A percentile compares a stretch with the other conserved stretches of the same genome.
phyloP scores from a whole-genome alignment of 2,888 invertebrate genomes.

The Scelioninae gen. 1 region DNA sequence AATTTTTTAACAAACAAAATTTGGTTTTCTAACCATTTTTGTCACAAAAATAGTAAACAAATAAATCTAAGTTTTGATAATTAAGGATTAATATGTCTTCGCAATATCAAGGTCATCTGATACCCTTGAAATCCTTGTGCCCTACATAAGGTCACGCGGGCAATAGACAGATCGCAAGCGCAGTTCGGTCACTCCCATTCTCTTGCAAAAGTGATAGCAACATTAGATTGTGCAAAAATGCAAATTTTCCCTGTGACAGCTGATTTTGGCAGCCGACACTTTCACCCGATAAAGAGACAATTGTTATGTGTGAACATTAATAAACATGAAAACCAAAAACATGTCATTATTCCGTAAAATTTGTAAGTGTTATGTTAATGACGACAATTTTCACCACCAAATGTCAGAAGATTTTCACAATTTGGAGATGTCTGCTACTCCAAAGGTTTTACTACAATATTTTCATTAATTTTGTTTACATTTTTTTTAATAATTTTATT shows the following conservation, averaged over 20 bases:
- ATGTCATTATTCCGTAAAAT: constrained; percentile 77
- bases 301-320: constrained; percentile 10
- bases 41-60: too few relatives aligned
- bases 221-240: constrained; percentile 12
- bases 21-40: too few relatives aligned
- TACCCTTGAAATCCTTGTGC: constrained; percentile 39
- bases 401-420: too few relatives aligned
- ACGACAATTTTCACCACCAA: constrained; percentile 48
- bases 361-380: constrained; percentile 78
- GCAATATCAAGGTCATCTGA: constrained; percentile 32
- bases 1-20: too few relatives aligned
- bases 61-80: too few relatives aligned
- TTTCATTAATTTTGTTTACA: too few relatives aligned
- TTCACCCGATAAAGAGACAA: background rate
- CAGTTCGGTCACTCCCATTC: constrained; percentile 43
- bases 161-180: constrained; percentile 43
- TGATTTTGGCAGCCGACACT: too few relatives aligned
- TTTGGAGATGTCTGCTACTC: too few relatives aligned
- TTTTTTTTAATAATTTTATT: too few relatives aligned
- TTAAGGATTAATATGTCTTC: background rate
- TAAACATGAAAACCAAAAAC: constrained; percentile 79
- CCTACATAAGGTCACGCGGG: constrained; percentile 39
- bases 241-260: too few relatives aligned
- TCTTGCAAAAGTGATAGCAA: constrained; percentile 22
- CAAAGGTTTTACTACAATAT: too few relatives aligned